Evolutionary conservation across 2,113 vertebrate species (phyloP).

Genomic region (Pygoscelis adeliae): DNA sequence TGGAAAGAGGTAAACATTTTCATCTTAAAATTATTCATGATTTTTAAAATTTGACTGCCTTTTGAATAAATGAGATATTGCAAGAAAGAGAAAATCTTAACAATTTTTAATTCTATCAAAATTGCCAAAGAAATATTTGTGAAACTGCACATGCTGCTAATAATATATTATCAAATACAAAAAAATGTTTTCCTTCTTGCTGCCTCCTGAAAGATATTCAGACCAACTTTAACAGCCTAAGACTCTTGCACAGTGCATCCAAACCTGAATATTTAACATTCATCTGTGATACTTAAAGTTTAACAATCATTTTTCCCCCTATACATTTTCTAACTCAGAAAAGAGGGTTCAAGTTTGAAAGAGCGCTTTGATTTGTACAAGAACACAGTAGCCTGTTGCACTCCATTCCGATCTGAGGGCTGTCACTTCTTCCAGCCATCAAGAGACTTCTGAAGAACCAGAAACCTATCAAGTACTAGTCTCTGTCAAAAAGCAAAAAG

Average conservation of each 20-base stretch:
- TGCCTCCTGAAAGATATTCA: background rate
- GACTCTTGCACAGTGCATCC: background rate
- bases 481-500: constrained; percentile 52
- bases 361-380: constrained; percentile 59
- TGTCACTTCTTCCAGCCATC: constrained; percentile 61
- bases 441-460: constrained; percentile 57
- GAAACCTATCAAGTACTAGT: constrained; percentile 51
- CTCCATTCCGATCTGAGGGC: constrained; percentile 26
- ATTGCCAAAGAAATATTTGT: background rate
- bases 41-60: background rate
- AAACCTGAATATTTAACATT: background rate
- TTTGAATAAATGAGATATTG: background rate
- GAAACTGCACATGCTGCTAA: background rate
- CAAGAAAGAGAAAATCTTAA: background rate
- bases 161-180: background rate
- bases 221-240: background rate
- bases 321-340: background rate
- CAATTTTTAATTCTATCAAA: background rate
- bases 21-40: background rate
- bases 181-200: background rate
- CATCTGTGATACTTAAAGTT: background rate
- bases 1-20: background rate
- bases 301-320: background rate
- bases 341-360: constrained; percentile 25
- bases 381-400: constrained; percentile 46